Base-by-base conservation (phyloP, 1,140 invertebrate species). In the Tetragonula clypearis region DNA sequence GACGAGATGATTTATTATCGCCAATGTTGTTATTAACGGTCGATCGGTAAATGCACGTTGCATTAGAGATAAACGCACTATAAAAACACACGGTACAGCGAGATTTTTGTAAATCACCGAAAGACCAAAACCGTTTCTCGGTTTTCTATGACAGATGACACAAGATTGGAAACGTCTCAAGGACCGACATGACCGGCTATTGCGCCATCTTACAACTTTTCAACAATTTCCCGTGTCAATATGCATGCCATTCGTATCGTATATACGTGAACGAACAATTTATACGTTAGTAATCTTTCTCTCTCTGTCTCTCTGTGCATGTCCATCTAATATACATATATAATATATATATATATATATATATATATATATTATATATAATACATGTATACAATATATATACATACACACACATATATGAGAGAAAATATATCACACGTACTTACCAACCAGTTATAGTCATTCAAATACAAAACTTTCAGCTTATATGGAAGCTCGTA, bases 161-260 rank as follows among this genome's bases (percentile, higher is more conserved):
- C 6, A 17, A 66, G 41, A 66, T 53, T 23, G 49, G 9, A 55
- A 79, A 76, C 23, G 62, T 58, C 73, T 23, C 19, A 49, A 19
- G 6, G 21, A 53, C 17, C 23, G 6, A 2, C n/a, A 12, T 41
- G 19, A 21, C n/a, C 17, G 58, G 4, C 0, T 23, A 14, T 26
- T 4, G 26, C 69, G 79, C 79, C 79, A 82, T 73, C 79, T 82
- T 53, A 8, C 19, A 21, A 3, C 65, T 17, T 55, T 66, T 17
- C 0, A 49, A n/a, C 49, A 23, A 76, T 23, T 30, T 74, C 9
- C 23, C 23, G n/a, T n/a, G 23, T n/a, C 53, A 21, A 56, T 56
- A n/a, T 26, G 55, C 1, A 12, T 74, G 41, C 3, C 0, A 8
- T 68, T 68, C 2, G 9, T 49, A 49, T 21, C 2, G 8, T 68